A percentile compares a stretch with the other conserved stretches of the same genome.
Evolutionary conservation across 2,797 vertebrate species (phyloP).

Genomic region (Heterohyrax brucei): DNA sequence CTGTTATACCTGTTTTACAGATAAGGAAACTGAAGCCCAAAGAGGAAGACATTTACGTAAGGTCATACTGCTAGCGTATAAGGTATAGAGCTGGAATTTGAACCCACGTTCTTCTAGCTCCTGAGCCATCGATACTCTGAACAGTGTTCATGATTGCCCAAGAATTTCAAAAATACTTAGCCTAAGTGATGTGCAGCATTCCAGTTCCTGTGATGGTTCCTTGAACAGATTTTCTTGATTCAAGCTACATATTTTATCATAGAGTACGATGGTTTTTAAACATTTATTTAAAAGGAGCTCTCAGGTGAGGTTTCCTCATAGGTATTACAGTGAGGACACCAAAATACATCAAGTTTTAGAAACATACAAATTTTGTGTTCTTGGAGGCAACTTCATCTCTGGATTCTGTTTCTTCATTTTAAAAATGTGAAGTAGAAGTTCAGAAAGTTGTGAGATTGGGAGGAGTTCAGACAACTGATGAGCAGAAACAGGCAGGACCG

Average conservation of each 20-base stretch:
- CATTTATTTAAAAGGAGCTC: background rate
- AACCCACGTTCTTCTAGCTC: background rate
- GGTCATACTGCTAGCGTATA: background rate
- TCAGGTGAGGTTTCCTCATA: background rate
- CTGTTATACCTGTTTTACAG: background rate
- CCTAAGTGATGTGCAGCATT: background rate
- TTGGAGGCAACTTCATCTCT: background rate
- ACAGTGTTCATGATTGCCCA: background rate
- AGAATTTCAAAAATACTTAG: slow-evolving; percentile 19
- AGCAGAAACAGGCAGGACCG: background rate
- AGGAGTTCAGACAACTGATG: background rate
- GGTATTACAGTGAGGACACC: background rate
- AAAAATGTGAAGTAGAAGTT: slow-evolving; percentile 63
- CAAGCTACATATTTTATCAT: background rate
- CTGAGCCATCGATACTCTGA: background rate
- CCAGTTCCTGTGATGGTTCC: background rate
- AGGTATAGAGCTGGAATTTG: slow-evolving; percentile 16
- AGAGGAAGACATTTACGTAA: background rate
- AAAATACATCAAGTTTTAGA: slow-evolving; percentile 47
- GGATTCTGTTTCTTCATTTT: background rate
- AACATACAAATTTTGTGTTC: background rate
- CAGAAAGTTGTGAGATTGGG: background rate
- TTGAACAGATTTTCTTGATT: slow-evolving; percentile 36
- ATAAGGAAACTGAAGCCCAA: slow-evolving; percentile 27
- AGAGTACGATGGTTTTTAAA: background rate